Evolutionary conservation across 1,140 invertebrate species (phyloP).

Genomic region (Bombus confusus): DNA sequence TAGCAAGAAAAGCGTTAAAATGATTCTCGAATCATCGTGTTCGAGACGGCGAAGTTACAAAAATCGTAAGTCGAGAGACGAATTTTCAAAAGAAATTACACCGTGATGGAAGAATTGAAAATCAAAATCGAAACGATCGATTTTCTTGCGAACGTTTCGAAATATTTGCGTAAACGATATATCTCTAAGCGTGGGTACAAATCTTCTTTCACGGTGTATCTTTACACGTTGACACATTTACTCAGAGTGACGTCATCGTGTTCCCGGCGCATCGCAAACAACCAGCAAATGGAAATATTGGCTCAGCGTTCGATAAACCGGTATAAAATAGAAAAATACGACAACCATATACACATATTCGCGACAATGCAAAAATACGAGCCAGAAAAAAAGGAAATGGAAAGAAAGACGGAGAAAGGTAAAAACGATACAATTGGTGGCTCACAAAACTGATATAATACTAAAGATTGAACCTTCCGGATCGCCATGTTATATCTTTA

Average conservation of each 20-base stretch:
- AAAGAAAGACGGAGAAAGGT: background rate
- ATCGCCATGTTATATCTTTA: background rate
- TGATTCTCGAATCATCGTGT: too few species aligned
- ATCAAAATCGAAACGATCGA: background rate
- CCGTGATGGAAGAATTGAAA: background rate
- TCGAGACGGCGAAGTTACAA: too few species aligned
- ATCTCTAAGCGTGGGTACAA: slow-evolving; percentile 1
- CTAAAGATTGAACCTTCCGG: slow-evolving; percentile 16
- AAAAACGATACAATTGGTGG: background rate
- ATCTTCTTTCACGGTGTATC: slow-evolving; percentile 11
- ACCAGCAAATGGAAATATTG: background rate
- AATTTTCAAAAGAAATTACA: too few species aligned
- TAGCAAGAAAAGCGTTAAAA: too few species aligned
- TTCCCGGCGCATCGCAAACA: slow-evolving; percentile 10
- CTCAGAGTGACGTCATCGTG: background rate
- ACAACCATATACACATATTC: background rate
- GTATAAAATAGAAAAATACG: too few species aligned
- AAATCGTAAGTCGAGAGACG: too few species aligned
- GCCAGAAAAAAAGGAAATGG: background rate
- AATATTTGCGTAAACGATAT: slow-evolving; percentile 3
- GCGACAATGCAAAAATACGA: background rate
- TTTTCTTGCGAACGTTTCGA: background rate
- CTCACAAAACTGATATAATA: background rate
- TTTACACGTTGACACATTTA: background rate
- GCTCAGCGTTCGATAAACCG: slow-evolving; percentile 10